Percentiles rank a stretch among this genome's conserved stretches.
These are phyloP conservation scores for Puma concolor DNA, from an alignment of 2,113 vertebrate species.

Conservation along the genomic window DNA sequence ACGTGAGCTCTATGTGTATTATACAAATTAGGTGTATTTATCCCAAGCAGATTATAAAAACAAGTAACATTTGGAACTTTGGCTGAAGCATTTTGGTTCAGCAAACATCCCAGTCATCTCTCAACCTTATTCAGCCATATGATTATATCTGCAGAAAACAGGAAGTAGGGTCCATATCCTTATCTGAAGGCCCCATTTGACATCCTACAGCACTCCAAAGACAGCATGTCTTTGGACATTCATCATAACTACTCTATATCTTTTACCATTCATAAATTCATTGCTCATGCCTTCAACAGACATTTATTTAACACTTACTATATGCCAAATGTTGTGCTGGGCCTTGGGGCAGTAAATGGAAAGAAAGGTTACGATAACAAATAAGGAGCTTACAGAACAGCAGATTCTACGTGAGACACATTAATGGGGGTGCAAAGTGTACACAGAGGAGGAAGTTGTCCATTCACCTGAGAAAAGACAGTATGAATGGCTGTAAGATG, in stretches of 20 bases:
- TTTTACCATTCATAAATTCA: not conserved
- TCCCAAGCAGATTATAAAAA: constrained; percentile 13
- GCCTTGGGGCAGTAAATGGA: not conserved
- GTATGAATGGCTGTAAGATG: not conserved
- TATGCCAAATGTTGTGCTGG: not conserved
- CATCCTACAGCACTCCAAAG: not conserved
- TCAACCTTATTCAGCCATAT: not conserved
- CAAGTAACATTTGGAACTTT: not conserved
- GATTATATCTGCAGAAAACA: not conserved
- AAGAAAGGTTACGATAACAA: not conserved
- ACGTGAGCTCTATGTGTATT: not conserved
- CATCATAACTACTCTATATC: not conserved
- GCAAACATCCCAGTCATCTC: not conserved
- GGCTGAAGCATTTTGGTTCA: not conserved
- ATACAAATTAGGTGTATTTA: not conserved
- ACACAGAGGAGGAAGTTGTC: not conserved
- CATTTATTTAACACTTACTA: not conserved
- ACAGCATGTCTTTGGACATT: not conserved
- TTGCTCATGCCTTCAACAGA: not conserved
- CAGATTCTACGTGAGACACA: not conserved
- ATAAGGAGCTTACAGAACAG: not conserved
- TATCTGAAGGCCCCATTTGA: not conserved
- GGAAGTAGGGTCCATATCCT: not conserved
- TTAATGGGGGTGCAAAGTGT: not conserved
- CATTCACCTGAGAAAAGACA: not conserved